A percentile compares a stretch with the other conserved stretches of the same genome.
phyloP scores from a whole-genome alignment of 2,113 vertebrate genomes.

The Thermophis baileyi region DNA sequence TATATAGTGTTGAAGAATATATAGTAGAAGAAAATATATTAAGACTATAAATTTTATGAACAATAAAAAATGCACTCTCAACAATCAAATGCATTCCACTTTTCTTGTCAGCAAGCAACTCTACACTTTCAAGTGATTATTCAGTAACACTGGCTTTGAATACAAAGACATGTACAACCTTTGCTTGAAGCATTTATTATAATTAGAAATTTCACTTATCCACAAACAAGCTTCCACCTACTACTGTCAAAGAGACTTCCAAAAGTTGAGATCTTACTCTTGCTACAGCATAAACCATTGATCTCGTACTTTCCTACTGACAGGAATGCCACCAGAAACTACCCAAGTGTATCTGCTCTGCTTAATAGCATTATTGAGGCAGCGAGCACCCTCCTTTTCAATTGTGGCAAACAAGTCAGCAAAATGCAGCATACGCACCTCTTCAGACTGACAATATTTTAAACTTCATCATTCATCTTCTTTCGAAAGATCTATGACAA shows the following conservation, averaged over 20 bases:
- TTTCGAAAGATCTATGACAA: constrained; percentile 33
- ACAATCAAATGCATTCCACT: background rate
- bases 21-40: no score
- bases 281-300: constrained; percentile 44
- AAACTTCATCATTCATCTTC: constrained; percentile 25
- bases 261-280: constrained; percentile 27
- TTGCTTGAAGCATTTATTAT: constrained; percentile 14
- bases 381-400: constrained; percentile 52
- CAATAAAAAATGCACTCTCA: background rate
- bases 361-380: constrained; percentile 61
- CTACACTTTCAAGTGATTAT: background rate
- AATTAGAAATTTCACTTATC: constrained; percentile 28
- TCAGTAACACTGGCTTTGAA: background rate
- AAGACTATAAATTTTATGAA: background rate
- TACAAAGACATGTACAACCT: background rate
- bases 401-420: constrained; percentile 21
- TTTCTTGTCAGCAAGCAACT: background rate
- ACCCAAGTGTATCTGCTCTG: constrained; percentile 51
- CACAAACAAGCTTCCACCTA: constrained; percentile 18
- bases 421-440: constrained; percentile 25
- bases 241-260: constrained; percentile 18
- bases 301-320: constrained; percentile 53
- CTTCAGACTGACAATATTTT: constrained; percentile 7
- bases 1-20: no score
- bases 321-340: constrained; percentile 42